phyloP scores from a whole-genome alignment of 2,888 invertebrate species.

The Cheilosia variabilis region DNA sequence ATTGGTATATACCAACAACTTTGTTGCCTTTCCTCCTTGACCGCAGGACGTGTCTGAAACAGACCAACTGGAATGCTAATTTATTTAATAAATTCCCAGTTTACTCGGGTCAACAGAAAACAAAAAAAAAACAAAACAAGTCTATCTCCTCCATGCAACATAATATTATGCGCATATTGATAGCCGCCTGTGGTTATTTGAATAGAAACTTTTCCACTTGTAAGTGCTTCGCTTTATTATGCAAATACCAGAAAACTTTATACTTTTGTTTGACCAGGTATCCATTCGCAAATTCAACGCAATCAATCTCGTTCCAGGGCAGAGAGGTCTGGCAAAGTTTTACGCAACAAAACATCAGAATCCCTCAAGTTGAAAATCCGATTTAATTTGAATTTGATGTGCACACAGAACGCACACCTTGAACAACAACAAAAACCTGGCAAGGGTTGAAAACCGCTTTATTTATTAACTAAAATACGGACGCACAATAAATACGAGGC shows the following conservation, averaged over 20 bases:
- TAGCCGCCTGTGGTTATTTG: conserved; percentile 46
- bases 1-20: no score
- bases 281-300: conserved; percentile 38
- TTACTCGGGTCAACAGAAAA: conserved; percentile 23
- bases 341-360: conserved; percentile 40
- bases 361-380: conserved; percentile 47
- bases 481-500: conserved; percentile 28
- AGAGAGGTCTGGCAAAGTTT: conserved; percentile 39
- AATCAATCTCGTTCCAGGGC: conserved; percentile 41
- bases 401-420: conserved; percentile 36
- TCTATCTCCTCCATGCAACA: conserved; percentile 2
- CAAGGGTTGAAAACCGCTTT: conserved; percentile 30
- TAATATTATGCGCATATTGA: conserved; percentile 56
- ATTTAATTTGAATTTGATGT: conserved; percentile 64
- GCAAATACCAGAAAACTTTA: conserved; percentile 52
- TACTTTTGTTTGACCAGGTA: conserved; percentile 56
- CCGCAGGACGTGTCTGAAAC: not conserved
- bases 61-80: conserved; percentile 37
- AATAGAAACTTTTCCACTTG: conserved; percentile 22
- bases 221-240: conserved; percentile 66
- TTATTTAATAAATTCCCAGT: conserved; percentile 50
- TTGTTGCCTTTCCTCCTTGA: no score
- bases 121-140: conserved; percentile 6
- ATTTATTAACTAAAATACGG: conserved; percentile 40
- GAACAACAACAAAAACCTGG: conserved; percentile 16